phyloP scores from a whole-genome alignment of 2,888 invertebrate genomes.

The Lithophane ornitopus region DNA sequence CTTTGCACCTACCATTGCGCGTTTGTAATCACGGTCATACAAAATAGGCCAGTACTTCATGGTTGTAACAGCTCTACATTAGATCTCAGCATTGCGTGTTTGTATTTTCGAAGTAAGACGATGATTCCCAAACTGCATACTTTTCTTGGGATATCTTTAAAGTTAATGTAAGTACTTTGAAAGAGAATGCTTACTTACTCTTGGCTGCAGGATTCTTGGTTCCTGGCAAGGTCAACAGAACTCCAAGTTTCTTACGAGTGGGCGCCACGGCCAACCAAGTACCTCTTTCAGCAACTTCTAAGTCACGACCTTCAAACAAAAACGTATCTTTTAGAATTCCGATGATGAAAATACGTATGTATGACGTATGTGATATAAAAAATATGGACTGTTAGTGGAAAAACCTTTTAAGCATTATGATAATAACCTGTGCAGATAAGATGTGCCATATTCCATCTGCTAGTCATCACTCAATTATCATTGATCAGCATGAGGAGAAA shows the following conservation, averaged over 20 bases:
- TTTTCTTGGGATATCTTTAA: not conserved
- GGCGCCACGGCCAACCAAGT: slow-evolving; percentile 94
- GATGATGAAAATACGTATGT: not conserved
- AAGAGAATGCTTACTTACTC: slow-evolving; percentile 78
- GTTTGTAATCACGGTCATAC: no score
- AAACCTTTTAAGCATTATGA: not conserved
- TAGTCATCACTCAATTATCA: not conserved
- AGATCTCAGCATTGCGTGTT: not conserved
- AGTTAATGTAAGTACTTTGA: not conserved
- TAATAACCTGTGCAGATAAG: not conserved
- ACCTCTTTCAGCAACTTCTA: slow-evolving; percentile 93
- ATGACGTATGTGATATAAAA: not conserved
- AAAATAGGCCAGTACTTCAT: no score
- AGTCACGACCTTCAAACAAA: slow-evolving; percentile 92
- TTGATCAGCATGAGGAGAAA: not conserved
- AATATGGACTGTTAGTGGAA: not conserved
- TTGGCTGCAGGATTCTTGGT: slow-evolving; percentile 84
- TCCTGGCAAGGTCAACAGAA: slow-evolving; percentile 93
- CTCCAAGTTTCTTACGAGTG: slow-evolving; percentile 88
- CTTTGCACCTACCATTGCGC: no score
- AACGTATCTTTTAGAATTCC: not conserved
- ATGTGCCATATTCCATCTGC: not conserved
- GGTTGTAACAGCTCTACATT: no score
- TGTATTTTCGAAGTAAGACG: not conserved
- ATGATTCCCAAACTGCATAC: not conserved